phyloP scores from a whole-genome alignment of 2,113 vertebrate species.

The Artemisiospiza belli region DNA sequence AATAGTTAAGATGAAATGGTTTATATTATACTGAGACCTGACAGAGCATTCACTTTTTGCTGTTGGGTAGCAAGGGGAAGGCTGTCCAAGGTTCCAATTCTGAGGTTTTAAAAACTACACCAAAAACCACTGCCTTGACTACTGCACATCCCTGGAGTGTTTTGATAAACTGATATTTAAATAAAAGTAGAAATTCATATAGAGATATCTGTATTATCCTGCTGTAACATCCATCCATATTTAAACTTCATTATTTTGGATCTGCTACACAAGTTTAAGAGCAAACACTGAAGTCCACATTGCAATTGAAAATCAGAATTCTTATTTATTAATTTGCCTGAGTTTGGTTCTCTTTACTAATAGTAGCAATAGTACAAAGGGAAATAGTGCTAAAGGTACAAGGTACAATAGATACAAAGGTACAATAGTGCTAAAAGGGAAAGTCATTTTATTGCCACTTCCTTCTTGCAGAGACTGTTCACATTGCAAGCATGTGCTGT shows the following conservation, averaged over 20 bases:
- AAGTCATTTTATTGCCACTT: neutral
- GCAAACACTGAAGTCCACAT: neutral
- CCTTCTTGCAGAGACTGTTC: neutral
- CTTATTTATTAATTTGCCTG: neutral
- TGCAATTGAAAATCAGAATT: neutral
- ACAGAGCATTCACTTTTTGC: neutral
- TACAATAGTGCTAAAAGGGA: neutral
- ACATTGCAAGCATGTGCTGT: neutral
- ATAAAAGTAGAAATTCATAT: neutral
- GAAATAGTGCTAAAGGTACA: neutral
- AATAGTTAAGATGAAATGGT: conserved; percentile 27
- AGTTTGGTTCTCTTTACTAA: neutral
- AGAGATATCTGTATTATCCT: neutral
- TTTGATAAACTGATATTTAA: neutral
- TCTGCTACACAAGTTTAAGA: neutral
- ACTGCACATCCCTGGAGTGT: neutral
- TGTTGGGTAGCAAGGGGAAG: neutral
- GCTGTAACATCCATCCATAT: neutral
- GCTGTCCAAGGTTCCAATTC: neutral
- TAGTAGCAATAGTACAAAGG: neutral
- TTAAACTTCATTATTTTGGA: neutral
- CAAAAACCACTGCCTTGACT: neutral
- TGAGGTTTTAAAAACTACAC: neutral
- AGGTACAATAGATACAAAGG: neutral
- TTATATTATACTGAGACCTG: neutral